These are phyloP conservation scores for Phylloscopus whistleri DNA, from an alignment of 2,113 vertebrate species.

Conservation along the genomic window DNA sequence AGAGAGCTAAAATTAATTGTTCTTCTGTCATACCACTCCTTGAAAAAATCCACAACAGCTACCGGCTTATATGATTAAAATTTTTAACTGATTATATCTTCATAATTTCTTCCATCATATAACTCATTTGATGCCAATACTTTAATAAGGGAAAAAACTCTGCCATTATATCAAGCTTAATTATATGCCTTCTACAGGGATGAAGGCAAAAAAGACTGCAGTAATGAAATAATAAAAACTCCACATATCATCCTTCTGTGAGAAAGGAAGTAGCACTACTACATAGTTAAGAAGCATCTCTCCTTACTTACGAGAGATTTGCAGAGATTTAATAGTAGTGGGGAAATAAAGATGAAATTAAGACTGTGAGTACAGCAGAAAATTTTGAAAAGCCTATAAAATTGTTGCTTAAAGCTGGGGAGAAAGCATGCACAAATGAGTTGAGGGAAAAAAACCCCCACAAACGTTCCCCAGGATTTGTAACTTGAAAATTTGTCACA, in stretches of 20 bases:
- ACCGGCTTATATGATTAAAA: background rate
- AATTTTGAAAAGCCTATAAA: background rate
- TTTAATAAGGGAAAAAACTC: background rate
- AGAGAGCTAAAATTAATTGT: background rate
- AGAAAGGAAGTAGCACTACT: background rate
- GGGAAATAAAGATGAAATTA: background rate
- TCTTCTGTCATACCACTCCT: background rate
- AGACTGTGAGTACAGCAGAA: background rate
- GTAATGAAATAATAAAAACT: background rate
- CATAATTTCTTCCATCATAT: background rate
- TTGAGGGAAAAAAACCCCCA: background rate
- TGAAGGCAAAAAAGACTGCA: background rate
- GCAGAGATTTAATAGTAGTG: background rate
- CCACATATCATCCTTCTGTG: background rate
- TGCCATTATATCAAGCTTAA: background rate
- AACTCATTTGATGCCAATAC: background rate
- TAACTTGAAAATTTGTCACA: background rate
- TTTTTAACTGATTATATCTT: background rate
- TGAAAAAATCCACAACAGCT: background rate
- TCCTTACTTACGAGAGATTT: background rate
- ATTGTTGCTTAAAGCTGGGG: background rate
- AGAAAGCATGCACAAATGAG: background rate
- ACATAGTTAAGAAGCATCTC: background rate
- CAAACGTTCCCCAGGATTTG: background rate
- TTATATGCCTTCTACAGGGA: background rate